A percentile compares a stretch with the other conserved stretches of the same genome.
Evolutionary conservation across 2,888 invertebrate species (phyloP).

Genomic region (Lasioglossum villosulum): DNA sequence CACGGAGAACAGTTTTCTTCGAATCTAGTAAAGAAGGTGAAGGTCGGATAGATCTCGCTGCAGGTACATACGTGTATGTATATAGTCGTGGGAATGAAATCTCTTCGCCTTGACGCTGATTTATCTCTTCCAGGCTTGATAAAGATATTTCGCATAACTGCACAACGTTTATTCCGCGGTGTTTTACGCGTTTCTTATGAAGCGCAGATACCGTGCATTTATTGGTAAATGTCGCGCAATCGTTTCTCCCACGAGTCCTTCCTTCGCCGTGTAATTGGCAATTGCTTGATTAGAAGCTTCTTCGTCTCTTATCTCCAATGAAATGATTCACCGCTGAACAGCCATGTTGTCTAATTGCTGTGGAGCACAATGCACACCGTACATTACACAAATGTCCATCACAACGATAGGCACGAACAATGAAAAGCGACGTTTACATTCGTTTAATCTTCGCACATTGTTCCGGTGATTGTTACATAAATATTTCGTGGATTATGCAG

Average conservation of each 20-base stretch:
- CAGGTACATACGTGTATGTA: conserved; percentile 1
- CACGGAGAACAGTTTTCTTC: conserved; percentile 48
- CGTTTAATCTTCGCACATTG: neutral
- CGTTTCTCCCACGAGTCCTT: neutral
- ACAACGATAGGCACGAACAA: neutral
- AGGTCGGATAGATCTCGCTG: conserved; percentile 55
- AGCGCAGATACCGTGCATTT: neutral
- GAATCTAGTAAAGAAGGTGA: conserved; percentile 66
- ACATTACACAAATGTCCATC: neutral
- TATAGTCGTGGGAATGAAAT: conserved; percentile 50
- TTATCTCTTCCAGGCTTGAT: conserved; percentile 36
- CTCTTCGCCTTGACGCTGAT: conserved; percentile 23
- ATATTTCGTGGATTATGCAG: neutral
- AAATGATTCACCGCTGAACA: neutral
- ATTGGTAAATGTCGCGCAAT: conserved; percentile 16
- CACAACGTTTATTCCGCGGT: neutral
- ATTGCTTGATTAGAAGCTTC: neutral
- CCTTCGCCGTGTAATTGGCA: neutral
- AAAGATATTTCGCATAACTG: conserved; percentile 1
- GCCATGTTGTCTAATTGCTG: neutral
- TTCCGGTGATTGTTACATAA: neutral
- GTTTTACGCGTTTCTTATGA: neutral
- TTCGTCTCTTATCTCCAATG: neutral
- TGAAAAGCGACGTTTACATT: neutral
- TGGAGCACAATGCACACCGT: neutral